Conservation (phyloP, 1,140 invertebrate genomes). For the Philopotamus ludificatus region DNA sequence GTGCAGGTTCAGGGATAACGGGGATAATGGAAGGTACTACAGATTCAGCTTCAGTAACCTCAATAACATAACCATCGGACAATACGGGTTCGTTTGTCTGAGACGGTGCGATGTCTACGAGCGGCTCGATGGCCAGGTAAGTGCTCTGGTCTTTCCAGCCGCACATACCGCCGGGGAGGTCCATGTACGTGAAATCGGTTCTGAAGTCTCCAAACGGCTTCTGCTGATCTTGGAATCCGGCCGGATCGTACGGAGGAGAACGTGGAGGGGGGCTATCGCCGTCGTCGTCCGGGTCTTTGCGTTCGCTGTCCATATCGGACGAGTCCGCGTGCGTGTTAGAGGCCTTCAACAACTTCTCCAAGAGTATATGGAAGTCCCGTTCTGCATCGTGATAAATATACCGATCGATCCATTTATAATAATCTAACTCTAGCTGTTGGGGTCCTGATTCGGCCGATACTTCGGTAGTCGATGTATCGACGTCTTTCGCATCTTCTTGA, state of each 20-base stretch:
- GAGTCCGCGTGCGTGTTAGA: conserved; percentile 45
- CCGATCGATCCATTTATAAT: conserved; percentile 63
- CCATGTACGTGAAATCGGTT: conserved; percentile 68
- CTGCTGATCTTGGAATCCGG: neutral
- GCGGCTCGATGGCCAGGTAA: conserved; percentile 64
- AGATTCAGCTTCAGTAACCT: conserved; percentile 26
- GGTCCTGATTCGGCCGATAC: neutral
- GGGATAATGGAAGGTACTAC: conserved; percentile 2
- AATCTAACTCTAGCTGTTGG: conserved; percentile 47
- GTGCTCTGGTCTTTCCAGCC: conserved; percentile 83
- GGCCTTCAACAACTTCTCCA: conserved; percentile 52
- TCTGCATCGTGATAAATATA: conserved; percentile 64
- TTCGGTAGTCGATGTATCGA: neutral
- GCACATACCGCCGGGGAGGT: conserved; percentile 74
- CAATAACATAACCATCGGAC: conserved; percentile 1
- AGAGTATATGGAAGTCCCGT: conserved; percentile 56
- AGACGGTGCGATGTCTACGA: conserved; percentile 4
- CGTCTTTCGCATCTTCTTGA: conserved; percentile 26
- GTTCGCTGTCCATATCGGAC: conserved; percentile 49
- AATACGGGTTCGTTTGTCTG: neutral
- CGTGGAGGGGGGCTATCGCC: conserved; percentile 56
- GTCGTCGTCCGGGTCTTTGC: conserved; percentile 62
- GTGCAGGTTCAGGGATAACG: conserved; percentile 28
- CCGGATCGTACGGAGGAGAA: conserved; percentile 41
- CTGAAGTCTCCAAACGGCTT: conserved; percentile 45